A percentile compares a stretch with the other conserved stretches of the same genome.
These are phyloP conservation scores for Ophion ellenae DNA, from an alignment of 2,888 invertebrate species.

Conservation along the genomic window DNA sequence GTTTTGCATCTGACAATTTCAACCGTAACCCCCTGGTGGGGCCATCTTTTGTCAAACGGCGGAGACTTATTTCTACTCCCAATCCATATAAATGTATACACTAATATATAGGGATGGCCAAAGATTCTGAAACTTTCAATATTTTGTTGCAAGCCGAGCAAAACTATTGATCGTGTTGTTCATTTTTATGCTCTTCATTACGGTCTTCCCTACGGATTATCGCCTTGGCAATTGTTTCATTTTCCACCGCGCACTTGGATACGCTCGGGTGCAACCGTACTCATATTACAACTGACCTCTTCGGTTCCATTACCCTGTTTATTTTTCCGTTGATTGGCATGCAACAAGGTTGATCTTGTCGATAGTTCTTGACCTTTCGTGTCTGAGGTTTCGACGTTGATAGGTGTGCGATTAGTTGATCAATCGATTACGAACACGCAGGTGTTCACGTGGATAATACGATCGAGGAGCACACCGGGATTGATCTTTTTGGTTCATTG, in stretches of 20 bases:
- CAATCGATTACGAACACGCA: conserved; percentile 19
- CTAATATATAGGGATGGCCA: background rate
- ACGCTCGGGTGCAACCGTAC: background rate
- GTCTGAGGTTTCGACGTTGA: background rate
- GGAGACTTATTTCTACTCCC: too few species aligned
- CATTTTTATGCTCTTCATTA: background rate
- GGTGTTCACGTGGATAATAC: background rate
- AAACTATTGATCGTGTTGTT: background rate
- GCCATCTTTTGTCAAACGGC: too few species aligned
- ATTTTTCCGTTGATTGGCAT: background rate
- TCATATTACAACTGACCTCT: background rate
- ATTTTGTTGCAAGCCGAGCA: background rate
- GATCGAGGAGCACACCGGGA: background rate
- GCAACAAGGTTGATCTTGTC: background rate
- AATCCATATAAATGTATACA: background rate
- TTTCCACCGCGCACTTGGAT: background rate
- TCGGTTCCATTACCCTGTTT: background rate
- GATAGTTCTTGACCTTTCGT: background rate
- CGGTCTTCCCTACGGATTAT: background rate
- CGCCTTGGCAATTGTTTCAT: background rate
- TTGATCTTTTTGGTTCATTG: conserved; percentile 32
- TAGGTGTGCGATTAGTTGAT: background rate
- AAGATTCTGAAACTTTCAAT: conserved; percentile 3
- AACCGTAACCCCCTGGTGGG: too few species aligned
- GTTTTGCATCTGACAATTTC: too few species aligned